These are phyloP conservation scores for Sminthurides bifidus DNA, from an alignment of 1,140 invertebrate genomes.

Conservation along the genomic window DNA sequence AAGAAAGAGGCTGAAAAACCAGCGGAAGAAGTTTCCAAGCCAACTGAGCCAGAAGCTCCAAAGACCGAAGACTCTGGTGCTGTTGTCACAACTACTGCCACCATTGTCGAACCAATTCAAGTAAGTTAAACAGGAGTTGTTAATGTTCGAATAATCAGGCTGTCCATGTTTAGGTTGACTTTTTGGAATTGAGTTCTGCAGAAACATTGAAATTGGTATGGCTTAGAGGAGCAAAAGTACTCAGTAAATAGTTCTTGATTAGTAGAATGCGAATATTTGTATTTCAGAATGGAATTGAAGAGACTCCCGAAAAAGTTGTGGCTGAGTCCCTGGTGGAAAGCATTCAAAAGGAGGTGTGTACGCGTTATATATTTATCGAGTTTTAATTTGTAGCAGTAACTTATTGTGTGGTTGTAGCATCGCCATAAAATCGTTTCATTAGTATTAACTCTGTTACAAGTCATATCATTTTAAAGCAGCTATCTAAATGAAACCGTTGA, in stretches of 20 bases:
- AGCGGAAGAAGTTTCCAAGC: background rate
- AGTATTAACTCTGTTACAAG: no score
- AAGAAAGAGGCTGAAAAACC: background rate
- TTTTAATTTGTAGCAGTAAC: background rate
- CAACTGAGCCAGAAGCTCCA: background rate
- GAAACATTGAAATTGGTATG: no score
- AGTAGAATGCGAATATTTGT: background rate
- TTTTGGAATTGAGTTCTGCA: no score
- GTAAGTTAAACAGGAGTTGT: no score
- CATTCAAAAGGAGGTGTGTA: conserved; percentile 2
- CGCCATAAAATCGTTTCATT: no score
- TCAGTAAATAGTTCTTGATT: no score
- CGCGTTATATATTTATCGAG: background rate
- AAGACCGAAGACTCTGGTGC: background rate
- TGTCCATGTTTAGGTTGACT: no score
- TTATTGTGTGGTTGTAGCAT: background rate
- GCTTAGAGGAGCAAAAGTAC: no score
- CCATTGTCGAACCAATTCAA: conserved; percentile 3
- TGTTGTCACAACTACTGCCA: background rate
- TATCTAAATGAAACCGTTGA: background rate
- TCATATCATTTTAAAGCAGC: no score
- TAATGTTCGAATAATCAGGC: no score
- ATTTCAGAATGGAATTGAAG: background rate
- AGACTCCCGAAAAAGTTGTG: conserved; percentile 2
- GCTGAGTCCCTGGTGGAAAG: background rate